phyloP scores from a whole-genome alignment of 2,797 vertebrate species.

The Amazona finschi region DNA sequence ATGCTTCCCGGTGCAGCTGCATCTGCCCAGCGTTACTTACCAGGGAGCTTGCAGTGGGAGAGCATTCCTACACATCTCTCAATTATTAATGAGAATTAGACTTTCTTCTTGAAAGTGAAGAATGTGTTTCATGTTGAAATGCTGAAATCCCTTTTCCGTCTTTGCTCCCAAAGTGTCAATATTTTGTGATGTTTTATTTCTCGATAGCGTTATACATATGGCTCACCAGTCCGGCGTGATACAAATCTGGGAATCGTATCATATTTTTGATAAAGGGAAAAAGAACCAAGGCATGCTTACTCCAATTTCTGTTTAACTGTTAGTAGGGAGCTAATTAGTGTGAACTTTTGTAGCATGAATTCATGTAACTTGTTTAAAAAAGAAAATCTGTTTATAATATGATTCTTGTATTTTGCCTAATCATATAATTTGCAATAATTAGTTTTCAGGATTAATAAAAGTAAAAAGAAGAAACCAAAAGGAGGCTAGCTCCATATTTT shows the following conservation, averaged over 20 bases:
- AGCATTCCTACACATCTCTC: neutral
- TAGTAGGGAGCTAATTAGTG: slow-evolving; percentile 16
- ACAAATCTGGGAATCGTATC: neutral
- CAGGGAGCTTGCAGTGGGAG: neutral
- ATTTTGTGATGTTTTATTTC: slow-evolving; percentile 7
- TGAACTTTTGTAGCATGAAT: neutral
- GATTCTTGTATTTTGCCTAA: slow-evolving; percentile 37
- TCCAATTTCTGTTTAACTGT: neutral
- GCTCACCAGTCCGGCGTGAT: neutral
- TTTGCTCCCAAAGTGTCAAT: slow-evolving; percentile 12
- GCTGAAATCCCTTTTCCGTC: neutral
- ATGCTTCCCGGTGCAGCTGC: neutral
- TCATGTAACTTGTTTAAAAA: neutral
- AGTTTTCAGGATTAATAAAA: slow-evolving; percentile 32
- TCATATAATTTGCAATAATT: slow-evolving; percentile 16
- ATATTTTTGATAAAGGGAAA: neutral
- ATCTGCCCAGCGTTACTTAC: neutral
- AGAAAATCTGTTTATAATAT: slow-evolving; percentile 20
- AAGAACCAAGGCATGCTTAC: neutral
- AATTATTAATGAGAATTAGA: neutral
- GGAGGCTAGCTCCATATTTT: neutral
- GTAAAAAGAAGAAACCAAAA: neutral
- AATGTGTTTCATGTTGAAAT: neutral
- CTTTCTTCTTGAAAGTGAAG: neutral
- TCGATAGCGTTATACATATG: neutral